Evolutionary conservation across 2,888 invertebrate species (phyloP).

Genomic region (Zaprionus obscuricornis): DNA sequence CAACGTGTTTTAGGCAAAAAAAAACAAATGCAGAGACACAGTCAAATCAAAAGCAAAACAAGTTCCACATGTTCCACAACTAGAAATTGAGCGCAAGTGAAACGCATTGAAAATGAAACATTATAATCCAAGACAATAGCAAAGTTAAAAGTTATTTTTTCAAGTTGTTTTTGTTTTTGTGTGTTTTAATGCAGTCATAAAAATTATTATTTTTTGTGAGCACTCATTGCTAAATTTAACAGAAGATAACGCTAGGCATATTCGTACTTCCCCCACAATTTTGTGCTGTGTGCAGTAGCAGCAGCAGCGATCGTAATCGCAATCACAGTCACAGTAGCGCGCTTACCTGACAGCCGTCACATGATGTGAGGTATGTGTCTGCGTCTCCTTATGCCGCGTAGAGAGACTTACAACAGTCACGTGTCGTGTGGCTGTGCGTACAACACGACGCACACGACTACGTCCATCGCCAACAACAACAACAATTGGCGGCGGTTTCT

Average conservation of each 20-base stretch:
- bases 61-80: constrained; percentile 15
- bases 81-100: background rate
- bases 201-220: no score
- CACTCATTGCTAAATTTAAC: no score
- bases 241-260: no score
- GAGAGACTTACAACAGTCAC: constrained; percentile 84
- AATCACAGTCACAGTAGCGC: background rate
- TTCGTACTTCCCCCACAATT: background rate
- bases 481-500: constrained; percentile 82
- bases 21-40: background rate
- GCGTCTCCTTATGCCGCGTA: constrained; percentile 83
- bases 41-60: background rate
- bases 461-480: constrained; percentile 83
- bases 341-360: constrained; percentile 84
- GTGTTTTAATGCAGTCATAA: no score
- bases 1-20: constrained; percentile 1
- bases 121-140: no score
- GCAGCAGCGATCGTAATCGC: no score
- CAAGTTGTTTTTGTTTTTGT: no score
- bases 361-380: constrained; percentile 83
- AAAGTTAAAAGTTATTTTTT: no score
- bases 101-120: constrained; percentile 15
- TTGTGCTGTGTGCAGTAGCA: background rate
- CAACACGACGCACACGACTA: constrained; percentile 83
- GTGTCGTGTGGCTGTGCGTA: constrained; percentile 83